Base-by-base conservation (phyloP, 2,113 vertebrate genomes). In the Coptodon bakossiorum region DNA sequence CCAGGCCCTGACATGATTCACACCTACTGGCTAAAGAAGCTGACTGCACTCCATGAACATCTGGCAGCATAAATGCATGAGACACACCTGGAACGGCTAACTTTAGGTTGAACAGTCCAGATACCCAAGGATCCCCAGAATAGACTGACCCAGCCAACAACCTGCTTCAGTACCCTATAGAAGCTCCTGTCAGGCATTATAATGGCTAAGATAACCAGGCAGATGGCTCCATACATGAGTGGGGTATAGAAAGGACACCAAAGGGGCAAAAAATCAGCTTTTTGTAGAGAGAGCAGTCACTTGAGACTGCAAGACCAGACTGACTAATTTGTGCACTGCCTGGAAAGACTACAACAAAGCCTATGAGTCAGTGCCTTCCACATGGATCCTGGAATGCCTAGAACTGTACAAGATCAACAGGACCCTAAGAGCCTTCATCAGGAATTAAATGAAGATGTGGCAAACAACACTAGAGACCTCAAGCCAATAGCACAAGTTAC, bases 21-120 rank as follows among this genome's bases (percentile, higher is more conserved):
- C 31, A 36, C 17, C 17, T 1, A n/a, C 61, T 66, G 31, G 31
- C 17, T 0, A 0, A 38, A 36, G 61, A 66, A n/a, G 1, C 17
- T 66, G 61, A 38, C 31, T 38, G 59, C 59, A 63, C 59, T 63
- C 59, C 31, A 63, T 36, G 6, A 66, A 66, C 4, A 2, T 3
- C 61, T n/a, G 61, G 61, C 61, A 66, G 31, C 17, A 36, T n/a
- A 66, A 36, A 66, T 66, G 31, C 61, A 63, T 0, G 59, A 63
- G 31, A 36, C 31, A 63, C 16, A 63, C 31, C 59, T 36, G 31
- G 17, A 63, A 36, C n/a, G 17, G 17, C 59, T 63, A 63, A 63
- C 17, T 36, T 66, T 36, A 66, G 31, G 31, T 31, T 11, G 17
- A 63, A 1, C 9, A 63, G 31, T 63, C 59, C 59, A 63, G 59